Conservation (phyloP, 1,140 invertebrate species). For the Plectrocnemia conspersa region DNA sequence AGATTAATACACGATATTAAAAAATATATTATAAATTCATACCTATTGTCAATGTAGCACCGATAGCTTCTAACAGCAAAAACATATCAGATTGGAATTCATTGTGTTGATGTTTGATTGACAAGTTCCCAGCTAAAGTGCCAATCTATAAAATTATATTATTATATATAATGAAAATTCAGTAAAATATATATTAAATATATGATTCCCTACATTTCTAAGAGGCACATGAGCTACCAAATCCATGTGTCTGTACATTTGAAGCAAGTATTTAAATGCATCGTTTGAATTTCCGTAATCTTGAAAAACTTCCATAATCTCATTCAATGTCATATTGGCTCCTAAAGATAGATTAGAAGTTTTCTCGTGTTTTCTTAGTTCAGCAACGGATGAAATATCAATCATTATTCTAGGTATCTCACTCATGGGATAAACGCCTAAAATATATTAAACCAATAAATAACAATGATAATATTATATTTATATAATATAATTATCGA, state of each 20-base stretch:
- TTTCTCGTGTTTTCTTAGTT: constrained; percentile 55
- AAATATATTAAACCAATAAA: neutral
- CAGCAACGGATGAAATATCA: constrained; percentile 64
- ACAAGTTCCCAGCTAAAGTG: constrained; percentile 68
- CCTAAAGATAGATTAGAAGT: constrained; percentile 55
- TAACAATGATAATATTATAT: neutral
- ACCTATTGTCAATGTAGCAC: constrained; percentile 57
- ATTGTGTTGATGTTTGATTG: constrained; percentile 63
- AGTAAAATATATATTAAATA: constrained; percentile 15
- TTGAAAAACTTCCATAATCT: constrained; percentile 58
- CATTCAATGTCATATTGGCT: constrained; percentile 59
- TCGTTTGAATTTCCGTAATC: constrained; percentile 46
- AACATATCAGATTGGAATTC: constrained; percentile 73
- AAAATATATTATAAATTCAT: constrained; percentile 36
- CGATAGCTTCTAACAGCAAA: constrained; percentile 59
- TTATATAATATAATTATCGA: neutral
- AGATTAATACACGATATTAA: constrained; percentile 11
- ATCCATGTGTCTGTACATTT: constrained; percentile 60
- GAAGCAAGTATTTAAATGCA: constrained; percentile 51
- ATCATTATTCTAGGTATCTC: constrained; percentile 51
- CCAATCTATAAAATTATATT: constrained; percentile 56
- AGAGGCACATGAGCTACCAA: constrained; percentile 64
- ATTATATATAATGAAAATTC: constrained; percentile 10
- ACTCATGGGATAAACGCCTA: constrained; percentile 1
- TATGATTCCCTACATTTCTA: constrained; percentile 56